Evolutionary conservation across 2,888 invertebrate species (phyloP).

Genomic region (Andrena praecox): DNA sequence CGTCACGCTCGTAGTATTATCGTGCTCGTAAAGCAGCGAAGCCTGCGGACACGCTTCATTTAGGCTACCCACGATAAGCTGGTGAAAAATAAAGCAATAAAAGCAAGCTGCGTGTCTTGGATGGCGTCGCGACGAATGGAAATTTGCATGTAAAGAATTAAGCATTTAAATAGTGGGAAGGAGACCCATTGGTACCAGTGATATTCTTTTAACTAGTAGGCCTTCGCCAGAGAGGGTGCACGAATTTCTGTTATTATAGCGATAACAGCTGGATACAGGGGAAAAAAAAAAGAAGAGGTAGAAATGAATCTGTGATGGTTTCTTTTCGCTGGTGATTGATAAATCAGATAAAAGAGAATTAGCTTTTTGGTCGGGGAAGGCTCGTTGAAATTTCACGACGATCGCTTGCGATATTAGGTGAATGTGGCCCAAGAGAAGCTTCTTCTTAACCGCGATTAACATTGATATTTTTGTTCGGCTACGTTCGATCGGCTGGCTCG

Average conservation of each 20-base stretch:
- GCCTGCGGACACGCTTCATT: not conserved
- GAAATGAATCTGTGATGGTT: constrained; percentile 64
- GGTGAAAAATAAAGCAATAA: constrained; percentile 27
- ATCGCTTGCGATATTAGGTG: constrained; percentile 17
- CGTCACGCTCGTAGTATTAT: constrained; percentile 36
- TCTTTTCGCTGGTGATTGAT: constrained; percentile 32
- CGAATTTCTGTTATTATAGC: constrained; percentile 37
- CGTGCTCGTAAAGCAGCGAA: constrained; percentile 7
- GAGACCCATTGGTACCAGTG: constrained; percentile 30
- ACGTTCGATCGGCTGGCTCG: constrained; percentile 5
- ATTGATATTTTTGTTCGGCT: constrained; percentile 6
- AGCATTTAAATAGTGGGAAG: constrained; percentile 8
- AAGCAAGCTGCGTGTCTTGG: constrained; percentile 11
- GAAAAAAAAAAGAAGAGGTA: constrained; percentile 33
- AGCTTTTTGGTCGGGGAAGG: constrained; percentile 27
- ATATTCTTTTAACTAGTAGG: constrained; percentile 40
- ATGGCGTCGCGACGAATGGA: constrained; percentile 8
- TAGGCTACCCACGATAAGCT: constrained; percentile 15
- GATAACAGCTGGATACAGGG: constrained; percentile 35
- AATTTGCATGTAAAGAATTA: constrained; percentile 22
- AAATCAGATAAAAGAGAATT: constrained; percentile 12
- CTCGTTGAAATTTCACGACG: constrained; percentile 10
- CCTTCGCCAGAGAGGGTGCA: not conserved
- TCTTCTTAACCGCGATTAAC: constrained; percentile 41
- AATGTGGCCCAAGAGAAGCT: constrained; percentile 19